phyloP scores from a whole-genome alignment of 2,113 vertebrate genomes.

The Callopanchax toddi region DNA sequence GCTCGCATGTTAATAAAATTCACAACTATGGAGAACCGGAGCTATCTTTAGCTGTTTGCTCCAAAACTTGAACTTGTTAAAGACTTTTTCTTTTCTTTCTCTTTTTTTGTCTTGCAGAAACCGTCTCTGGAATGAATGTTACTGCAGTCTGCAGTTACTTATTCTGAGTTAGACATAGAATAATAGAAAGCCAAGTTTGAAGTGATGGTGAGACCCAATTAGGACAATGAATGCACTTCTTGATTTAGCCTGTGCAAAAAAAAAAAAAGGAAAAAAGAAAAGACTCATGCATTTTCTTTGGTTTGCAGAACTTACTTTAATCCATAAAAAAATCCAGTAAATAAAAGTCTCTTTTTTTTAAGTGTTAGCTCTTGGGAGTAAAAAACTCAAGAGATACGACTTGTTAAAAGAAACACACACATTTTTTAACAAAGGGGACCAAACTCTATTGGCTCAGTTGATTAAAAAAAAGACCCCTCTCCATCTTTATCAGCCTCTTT shows the following conservation, averaged over 20 bases:
- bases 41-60: conserved; percentile 6
- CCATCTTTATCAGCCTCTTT: conserved; percentile 39
- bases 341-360: too few species aligned
- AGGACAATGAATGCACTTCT: neutral
- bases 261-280: too few species aligned
- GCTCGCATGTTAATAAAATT: conserved; percentile 24
- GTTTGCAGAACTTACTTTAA: conserved; percentile 2
- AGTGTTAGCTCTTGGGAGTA: neutral
- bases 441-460: conserved; percentile 21
- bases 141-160: neutral
- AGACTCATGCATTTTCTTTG: neutral
- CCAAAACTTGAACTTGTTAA: conserved; percentile 16
- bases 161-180: neutral
- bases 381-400: neutral
- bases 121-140: neutral
- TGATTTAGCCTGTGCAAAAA: too few species aligned
- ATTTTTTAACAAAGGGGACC: neutral
- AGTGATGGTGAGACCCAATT: neutral
- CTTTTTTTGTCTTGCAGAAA: neutral
- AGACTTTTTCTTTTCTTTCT: neutral
- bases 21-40: conserved; percentile 13
- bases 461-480: conserved; percentile 12
- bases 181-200: neutral
- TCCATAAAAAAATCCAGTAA: too few species aligned
- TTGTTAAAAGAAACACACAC: neutral